These are phyloP conservation scores for Carposina sasakii DNA, from an alignment of 1,140 invertebrate genomes.

Conservation along the genomic window DNA sequence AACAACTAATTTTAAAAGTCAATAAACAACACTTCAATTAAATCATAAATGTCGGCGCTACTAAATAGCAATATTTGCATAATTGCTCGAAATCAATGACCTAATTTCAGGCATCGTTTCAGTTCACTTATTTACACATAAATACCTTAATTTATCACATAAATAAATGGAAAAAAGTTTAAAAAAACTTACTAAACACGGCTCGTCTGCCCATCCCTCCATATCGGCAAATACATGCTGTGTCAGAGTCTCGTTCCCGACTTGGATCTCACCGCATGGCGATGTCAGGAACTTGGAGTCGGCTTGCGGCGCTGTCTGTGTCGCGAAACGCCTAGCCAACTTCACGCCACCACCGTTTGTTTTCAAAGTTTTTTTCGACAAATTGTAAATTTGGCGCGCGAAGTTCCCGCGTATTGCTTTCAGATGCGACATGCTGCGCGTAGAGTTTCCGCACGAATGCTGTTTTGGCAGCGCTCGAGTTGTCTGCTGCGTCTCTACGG, in stretches of 20 bases:
- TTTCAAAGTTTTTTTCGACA: constrained; percentile 36
- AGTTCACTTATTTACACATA: too few species aligned
- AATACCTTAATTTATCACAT: too few species aligned
- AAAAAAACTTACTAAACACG: constrained; percentile 72
- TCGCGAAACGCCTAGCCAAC: constrained; percentile 34
- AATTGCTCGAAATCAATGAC: too few species aligned
- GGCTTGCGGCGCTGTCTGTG: constrained; percentile 45
- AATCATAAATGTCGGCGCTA: too few species aligned
- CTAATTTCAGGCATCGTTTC: too few species aligned
- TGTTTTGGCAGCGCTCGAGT: constrained; percentile 18
- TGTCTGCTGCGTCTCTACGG: constrained; percentile 31
- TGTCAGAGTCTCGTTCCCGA: constrained; percentile 68
- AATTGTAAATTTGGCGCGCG: constrained; percentile 40
- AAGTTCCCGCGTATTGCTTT: constrained; percentile 62
- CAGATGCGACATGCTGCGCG: constrained; percentile 57
- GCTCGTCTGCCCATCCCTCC: constrained; percentile 67
- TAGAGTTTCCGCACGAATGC: constrained; percentile 44
- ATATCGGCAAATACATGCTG: constrained; percentile 71
- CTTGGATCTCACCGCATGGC: constrained; percentile 65
- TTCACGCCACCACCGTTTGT: constrained; percentile 14
- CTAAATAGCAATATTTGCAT: too few species aligned
- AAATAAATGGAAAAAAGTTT: constrained; percentile 8
- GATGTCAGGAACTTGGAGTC: constrained; percentile 58
- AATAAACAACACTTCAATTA: too few species aligned
- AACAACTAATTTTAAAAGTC: too few species aligned